phyloP scores from a whole-genome alignment of 1,140 invertebrate genomes.

The Pissodes strobi region DNA sequence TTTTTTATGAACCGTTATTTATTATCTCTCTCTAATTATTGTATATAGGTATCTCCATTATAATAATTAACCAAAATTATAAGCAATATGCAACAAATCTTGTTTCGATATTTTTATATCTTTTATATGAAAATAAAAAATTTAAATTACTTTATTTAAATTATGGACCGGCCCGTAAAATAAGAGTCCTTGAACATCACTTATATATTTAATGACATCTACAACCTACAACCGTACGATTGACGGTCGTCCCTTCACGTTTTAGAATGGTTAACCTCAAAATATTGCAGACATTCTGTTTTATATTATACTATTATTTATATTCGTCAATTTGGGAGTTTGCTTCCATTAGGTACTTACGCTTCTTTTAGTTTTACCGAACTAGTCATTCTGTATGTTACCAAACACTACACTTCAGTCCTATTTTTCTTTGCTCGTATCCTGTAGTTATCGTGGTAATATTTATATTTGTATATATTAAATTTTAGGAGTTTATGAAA shows the following conservation, averaged over 20 bases:
- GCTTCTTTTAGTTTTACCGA: slow-evolving; percentile 47
- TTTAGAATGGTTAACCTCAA: slow-evolving; percentile 18
- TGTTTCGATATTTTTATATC: no score
- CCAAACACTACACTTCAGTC: neutral
- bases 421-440: neutral
- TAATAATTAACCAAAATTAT: no score
- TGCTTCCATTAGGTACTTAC: slow-evolving; percentile 40
- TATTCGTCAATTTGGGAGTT: neutral
- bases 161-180: neutral
- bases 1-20: no score
- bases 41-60: no score
- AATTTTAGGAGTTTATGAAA: neutral
- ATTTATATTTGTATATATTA: neutral
- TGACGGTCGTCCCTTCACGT: no score
- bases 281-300: slow-evolving; percentile 1
- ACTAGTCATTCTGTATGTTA: slow-evolving; percentile 32
- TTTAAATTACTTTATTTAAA: no score
- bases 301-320: neutral
- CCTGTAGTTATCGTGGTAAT: no score
- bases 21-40: no score
- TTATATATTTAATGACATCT: neutral
- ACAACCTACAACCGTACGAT: neutral
- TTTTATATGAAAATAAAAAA: no score
- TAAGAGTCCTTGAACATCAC: neutral
- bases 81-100: no score